These are phyloP conservation scores for Rhynchomys soricoides DNA, from an alignment of 2,113 vertebrate species.

Conservation along the genomic window DNA sequence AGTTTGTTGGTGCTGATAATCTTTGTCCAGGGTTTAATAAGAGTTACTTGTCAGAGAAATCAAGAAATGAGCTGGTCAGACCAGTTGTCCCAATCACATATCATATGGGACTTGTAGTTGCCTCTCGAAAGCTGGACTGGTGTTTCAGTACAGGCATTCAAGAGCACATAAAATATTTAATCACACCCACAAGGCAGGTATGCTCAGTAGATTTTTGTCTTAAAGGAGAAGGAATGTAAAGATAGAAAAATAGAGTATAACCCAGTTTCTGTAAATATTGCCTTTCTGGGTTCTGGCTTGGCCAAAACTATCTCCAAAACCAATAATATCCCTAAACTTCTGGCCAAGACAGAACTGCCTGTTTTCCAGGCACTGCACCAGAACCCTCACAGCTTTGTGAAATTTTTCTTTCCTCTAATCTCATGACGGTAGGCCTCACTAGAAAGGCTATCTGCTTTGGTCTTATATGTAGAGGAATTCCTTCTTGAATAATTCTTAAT, in stretches of 20 bases:
- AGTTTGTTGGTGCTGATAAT: not conserved
- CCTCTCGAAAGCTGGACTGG: too few relatives aligned
- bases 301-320: not conserved
- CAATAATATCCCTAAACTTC: not conserved
- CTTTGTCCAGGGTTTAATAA: too few relatives aligned
- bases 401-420: not conserved
- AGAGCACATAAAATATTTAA: not conserved
- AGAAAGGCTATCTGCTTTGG: not conserved
- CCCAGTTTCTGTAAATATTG: not conserved
- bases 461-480: not conserved
- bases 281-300: not conserved
- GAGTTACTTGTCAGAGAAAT: not conserved
- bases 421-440: not conserved
- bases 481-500: not conserved
- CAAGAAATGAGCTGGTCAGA: not conserved
- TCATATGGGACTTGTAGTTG: too few relatives aligned
- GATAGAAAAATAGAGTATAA: not conserved
- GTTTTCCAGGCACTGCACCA: not conserved
- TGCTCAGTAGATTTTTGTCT: not conserved
- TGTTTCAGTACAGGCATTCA: not conserved
- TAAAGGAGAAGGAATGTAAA: not conserved
- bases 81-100: not conserved
- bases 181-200: not conserved
- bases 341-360: not conserved
- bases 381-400: not conserved